Base-by-base conservation (phyloP, 2,113 vertebrate species). In the Pachypanchax playfairii region DNA sequence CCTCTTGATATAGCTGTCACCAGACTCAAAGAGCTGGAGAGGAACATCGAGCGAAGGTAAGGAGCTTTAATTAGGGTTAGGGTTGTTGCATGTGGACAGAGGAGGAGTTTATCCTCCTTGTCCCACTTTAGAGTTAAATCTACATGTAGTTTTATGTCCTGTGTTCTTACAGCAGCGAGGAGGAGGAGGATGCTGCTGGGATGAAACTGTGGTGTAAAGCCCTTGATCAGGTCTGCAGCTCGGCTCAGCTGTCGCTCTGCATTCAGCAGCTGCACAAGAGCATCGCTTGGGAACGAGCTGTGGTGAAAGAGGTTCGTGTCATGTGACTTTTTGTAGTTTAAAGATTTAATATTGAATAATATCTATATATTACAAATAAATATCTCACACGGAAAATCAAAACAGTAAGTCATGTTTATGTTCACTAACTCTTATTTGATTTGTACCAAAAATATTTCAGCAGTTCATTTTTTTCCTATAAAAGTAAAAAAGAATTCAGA, bases 1-100 rank as follows among this genome's bases (percentile, higher is more conserved):
- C 97, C 96, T 84, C 96, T 99, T 92, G 96, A 98, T 92, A 95
- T 96, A 92, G 96, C 96, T 73, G 94, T 97, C 89, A 94, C 89
- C 84, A 94, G 96, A 70, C 94, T 99, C 74, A 93, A 93, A 88
- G 94, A 96, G 87, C 94, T 99, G 94, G 96, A 99, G 93, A 94
- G 91, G 90, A 96, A 98, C 95, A 96, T 98, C 70, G 94, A 98
- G 90, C 91, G 93, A 95, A 98, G 96, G 96, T 99, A 96, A 94
- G 2, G 12, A 25, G 92, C 94, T 91, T 92, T 92, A 94, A 89
- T 92, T 91, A 90, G 52, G 18, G 11, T 63, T 24, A n/a, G 41
- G 42, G 35, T 28, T 43, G 7, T n/a, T 43, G 44, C 17, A 48
- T 24, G 24, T 17, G 42, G 24, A 48, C 36, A 39, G n/a, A n/a